Conservation (phyloP, 2,113 vertebrate species). For the Xenopus tropicalis region DNA sequence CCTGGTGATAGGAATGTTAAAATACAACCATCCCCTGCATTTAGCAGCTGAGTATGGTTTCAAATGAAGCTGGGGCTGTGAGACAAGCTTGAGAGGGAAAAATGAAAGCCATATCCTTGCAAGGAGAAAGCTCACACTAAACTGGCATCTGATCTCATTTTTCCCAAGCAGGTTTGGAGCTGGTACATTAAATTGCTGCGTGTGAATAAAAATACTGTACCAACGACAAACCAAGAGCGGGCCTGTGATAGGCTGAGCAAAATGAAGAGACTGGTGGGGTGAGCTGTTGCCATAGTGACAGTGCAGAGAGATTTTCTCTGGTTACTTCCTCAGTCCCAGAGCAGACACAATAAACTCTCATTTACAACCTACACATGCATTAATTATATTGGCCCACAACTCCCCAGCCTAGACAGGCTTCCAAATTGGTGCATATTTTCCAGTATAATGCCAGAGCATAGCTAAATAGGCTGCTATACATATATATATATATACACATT, state of each 20-base stretch:
- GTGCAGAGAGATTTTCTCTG: constrained; percentile 54
- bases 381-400: constrained; percentile 42
- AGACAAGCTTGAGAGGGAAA: no score
- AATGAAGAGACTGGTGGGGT: constrained; percentile 55
- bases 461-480: neutral
- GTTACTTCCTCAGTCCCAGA: constrained; percentile 40
- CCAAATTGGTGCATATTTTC: neutral
- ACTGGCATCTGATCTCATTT: constrained; percentile 16
- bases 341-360: constrained; percentile 46
- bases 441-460: neutral
- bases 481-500: no score
- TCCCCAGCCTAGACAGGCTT: neutral
- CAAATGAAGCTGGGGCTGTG: no score
- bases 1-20: no score
- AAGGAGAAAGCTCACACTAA: neutral
- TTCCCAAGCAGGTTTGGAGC: constrained; percentile 25
- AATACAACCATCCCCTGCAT: no score
- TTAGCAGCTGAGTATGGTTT: no score
- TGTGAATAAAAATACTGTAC: constrained; percentile 56
- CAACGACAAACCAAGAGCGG: constrained; percentile 62
- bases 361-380: constrained; percentile 50
- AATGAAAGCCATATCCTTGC: neutral
- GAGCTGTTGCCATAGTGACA: constrained; percentile 74
- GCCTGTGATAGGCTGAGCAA: constrained; percentile 60
- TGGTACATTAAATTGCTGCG: constrained; percentile 22